Evolutionary conservation across 2,888 invertebrate species (phyloP).

Genomic region (Heliconius ethilla): DNA sequence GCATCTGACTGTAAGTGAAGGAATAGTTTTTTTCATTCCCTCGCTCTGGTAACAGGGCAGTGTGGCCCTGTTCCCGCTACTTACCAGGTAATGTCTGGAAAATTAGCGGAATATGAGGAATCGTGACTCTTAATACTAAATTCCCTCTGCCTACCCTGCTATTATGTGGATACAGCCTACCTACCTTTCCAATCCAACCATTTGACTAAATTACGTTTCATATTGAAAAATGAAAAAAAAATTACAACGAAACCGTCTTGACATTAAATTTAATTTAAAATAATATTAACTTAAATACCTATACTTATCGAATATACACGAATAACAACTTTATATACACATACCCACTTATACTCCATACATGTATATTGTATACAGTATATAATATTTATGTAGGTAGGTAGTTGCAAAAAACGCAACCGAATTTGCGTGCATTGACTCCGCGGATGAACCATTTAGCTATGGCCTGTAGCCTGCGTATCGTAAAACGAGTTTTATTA

Average conservation of each 20-base stretch:
- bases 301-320: background rate
- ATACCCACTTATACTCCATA: background rate
- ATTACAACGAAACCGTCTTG: no score
- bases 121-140: background rate
- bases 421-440: conserved; percentile 73
- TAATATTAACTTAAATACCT: background rate
- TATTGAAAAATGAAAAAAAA: no score
- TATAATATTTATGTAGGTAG: conserved; percentile 6
- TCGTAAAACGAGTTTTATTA: conserved; percentile 64
- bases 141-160: background rate
- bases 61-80: background rate
- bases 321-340: background rate
- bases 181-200: no score
- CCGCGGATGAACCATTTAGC: conserved; percentile 69
- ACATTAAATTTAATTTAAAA: background rate
- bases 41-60: no score
- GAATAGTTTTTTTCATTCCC: no score
- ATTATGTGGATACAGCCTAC: background rate
- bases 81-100: background rate
- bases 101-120: background rate
- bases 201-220: no score
- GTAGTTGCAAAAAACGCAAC: conserved; percentile 60
- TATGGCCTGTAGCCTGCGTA: conserved; percentile 55
- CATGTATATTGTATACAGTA: background rate
- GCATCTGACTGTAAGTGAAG: no score